These are phyloP conservation scores for Alviniconcha marisindica DNA, from an alignment of 1,140 invertebrate genomes.

Conservation along the genomic window DNA sequence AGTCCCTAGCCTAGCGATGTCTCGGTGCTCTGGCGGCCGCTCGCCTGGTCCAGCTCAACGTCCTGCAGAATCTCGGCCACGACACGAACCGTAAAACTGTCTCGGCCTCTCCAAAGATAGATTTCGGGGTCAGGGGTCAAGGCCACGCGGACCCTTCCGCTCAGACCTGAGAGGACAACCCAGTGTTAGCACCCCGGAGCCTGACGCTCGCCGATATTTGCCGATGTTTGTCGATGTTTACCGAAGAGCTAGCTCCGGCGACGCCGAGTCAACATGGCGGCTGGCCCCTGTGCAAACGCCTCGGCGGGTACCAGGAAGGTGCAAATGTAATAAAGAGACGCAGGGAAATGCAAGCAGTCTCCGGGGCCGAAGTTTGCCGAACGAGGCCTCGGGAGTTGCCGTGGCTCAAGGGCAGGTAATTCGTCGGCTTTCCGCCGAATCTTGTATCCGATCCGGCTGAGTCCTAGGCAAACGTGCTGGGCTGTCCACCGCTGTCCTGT, in stretches of 20 bases:
- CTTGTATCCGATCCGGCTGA: too few relatives aligned
- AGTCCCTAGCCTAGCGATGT: too few relatives aligned
- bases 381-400: background rate
- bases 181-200: background rate
- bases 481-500: too few relatives aligned
- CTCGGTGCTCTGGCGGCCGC: too few relatives aligned
- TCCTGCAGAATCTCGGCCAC: too few relatives aligned
- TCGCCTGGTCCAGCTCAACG: too few relatives aligned
- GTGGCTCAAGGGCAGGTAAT: background rate
- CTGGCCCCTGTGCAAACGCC: constrained; percentile 5
- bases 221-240: constrained; percentile 22
- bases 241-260: constrained; percentile 13
- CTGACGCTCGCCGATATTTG: constrained; percentile 10
- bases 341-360: background rate
- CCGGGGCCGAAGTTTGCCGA: background rate
- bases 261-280: background rate
- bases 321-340: constrained; percentile 11
- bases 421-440: background rate
- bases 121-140: too few relatives aligned
- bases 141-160: too few relatives aligned
- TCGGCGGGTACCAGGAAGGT: background rate
- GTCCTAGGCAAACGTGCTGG: too few relatives aligned
- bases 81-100: too few relatives aligned
- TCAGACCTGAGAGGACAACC: background rate
- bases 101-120: too few relatives aligned